Base-by-base conservation (phyloP, 1,140 invertebrate genomes). In the Eufriesea mexicana region DNA sequence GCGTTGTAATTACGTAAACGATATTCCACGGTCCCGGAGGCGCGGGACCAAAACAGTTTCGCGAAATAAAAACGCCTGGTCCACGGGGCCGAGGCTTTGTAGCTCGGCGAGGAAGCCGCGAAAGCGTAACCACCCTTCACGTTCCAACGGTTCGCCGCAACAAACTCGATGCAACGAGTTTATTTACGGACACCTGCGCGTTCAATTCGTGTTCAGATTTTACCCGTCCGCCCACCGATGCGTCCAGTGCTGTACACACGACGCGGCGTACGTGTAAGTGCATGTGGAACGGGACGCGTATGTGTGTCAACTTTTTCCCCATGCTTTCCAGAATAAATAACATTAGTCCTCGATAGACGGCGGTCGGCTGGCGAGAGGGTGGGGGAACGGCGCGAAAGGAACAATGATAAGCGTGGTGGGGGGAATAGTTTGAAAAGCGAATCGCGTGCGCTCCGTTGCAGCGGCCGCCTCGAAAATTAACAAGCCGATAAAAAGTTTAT, bases 181-280 rank as follows among this genome's bases (percentile, higher is more conserved):
- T 91, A 91, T 91, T 90, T 89, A 91, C 90, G 89, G 89, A 90
- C 89, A 91, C 86, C 88, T 91, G 86, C 87, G 77, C 88, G 76
- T 79, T 79, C 84, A 77, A 86, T 88, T 86, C 86, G 86, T 51
- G 86, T 84, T 84, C 80, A 78, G 87, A 88, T 88, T 88, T 89
- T 72, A 66, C 86, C 20, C n/a, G 47, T 70, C 71, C 71, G 71
- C 6, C 28, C 67, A 49, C 10, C 23, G 54, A 45, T 59, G 35
- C 71, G 16, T 54, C 70, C 70, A 25, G 9, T 47, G 12, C 12
- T 14, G 25, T 28, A 8, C 28, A 9, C 9, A 20, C 7, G 9
- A 62, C 12, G 25, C 25, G 20, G 23, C n/a, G 6, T 25, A 16
- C n/a, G 8, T 18, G 16, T 49, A 35, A 42, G 9, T 14, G 9